Evolutionary conservation across 2,888 invertebrate genomes (phyloP).

Genomic region (Apotomis betuletana): DNA sequence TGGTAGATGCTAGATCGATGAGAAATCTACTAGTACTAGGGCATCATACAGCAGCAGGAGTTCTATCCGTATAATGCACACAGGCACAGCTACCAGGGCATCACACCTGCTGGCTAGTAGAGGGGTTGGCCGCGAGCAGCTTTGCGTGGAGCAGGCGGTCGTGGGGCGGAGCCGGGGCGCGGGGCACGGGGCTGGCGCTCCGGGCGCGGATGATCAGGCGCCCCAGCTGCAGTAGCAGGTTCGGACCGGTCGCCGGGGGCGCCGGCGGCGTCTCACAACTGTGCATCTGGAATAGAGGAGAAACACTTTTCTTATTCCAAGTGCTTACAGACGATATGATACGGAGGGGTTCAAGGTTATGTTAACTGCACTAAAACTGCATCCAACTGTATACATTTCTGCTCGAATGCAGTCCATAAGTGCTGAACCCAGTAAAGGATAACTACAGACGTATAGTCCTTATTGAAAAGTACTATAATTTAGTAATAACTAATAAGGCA

Average conservation of each 20-base stretch:
- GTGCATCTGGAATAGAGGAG: constrained; percentile 70
- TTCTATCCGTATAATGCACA: too few species aligned
- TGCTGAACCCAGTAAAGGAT: too few species aligned
- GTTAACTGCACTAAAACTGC: too few species aligned
- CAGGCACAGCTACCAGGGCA: constrained; percentile 9
- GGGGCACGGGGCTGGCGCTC: constrained; percentile 70
- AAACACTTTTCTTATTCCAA: too few species aligned
- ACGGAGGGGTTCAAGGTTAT: too few species aligned
- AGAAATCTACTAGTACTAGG: constrained; percentile 3
- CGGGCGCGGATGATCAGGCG: constrained; percentile 85
- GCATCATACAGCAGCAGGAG: background rate
- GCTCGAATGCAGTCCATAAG: too few species aligned
- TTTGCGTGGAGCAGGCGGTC: constrained; percentile 63
- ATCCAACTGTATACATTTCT: too few species aligned
- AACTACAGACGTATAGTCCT: too few species aligned
- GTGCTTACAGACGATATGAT: too few species aligned
- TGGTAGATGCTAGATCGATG: too few species aligned
- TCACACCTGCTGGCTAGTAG: constrained; percentile 61
- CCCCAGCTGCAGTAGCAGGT: constrained; percentile 84
- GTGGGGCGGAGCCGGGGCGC: constrained; percentile 58
- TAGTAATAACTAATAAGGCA: too few species aligned
- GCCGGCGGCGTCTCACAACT: constrained; percentile 70
- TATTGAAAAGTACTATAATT: too few species aligned
- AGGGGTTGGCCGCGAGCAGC: constrained; percentile 59
- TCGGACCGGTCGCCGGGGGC: constrained; percentile 70